Conservation (phyloP, 2,888 invertebrate genomes). For the Lepidochrysops patricia region DNA sequence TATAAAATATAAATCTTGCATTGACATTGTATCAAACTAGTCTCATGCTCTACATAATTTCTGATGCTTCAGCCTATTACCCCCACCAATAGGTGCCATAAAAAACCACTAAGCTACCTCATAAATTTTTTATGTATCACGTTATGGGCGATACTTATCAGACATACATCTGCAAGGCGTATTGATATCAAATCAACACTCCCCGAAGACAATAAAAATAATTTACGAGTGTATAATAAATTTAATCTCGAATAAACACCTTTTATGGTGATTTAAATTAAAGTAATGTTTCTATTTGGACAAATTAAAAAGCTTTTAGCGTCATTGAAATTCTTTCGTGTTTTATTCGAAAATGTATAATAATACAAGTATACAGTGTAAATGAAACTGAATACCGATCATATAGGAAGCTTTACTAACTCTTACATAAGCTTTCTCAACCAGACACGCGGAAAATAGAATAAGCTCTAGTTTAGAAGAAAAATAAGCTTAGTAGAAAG, state of each 20-base stretch:
- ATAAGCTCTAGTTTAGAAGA: neutral
- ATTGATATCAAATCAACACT: constrained; percentile 11
- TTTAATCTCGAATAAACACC: constrained; percentile 7
- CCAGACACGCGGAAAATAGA: neutral
- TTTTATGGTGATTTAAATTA: constrained; percentile 11
- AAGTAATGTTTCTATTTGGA: constrained; percentile 9
- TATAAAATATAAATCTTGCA: too few relatives aligned
- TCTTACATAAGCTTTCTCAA: too few relatives aligned
- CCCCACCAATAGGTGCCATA: neutral
- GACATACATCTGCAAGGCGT: neutral
- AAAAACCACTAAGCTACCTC: constrained; percentile 10
- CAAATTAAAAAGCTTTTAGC: constrained; percentile 5
- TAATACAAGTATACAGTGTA: neutral
- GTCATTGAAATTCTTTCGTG: neutral
- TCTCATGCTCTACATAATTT: neutral
- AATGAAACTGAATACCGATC: neutral
- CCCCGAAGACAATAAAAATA: constrained; percentile 6
- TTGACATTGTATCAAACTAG: neutral
- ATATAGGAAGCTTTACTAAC: neutral
- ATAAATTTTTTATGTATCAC: neutral
- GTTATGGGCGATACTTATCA: neutral
- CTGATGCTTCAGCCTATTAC: neutral
- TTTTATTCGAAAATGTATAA: neutral
- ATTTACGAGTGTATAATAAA: constrained; percentile 11
- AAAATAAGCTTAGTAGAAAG: too few relatives aligned